phyloP scores from a whole-genome alignment of 92 coral and sea anemone species.

The Actinostola sp. region DNA sequence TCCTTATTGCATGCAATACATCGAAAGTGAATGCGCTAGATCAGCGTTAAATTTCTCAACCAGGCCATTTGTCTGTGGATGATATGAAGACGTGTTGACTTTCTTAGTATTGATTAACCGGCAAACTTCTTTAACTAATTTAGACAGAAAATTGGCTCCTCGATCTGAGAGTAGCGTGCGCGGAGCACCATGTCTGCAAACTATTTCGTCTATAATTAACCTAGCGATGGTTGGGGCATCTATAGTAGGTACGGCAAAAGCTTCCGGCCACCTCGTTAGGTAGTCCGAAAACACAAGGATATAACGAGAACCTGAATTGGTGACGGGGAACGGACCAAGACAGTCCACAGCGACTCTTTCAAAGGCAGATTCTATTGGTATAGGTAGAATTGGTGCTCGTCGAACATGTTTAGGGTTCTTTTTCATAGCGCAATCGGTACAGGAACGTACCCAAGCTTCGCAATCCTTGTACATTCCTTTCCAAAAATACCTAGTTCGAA shows the following conservation, averaged over 20 bases:
- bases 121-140: slow-evolving; percentile 56
- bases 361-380: slow-evolving; percentile 36
- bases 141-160: slow-evolving; percentile 40
- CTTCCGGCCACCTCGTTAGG: slow-evolving; percentile 70
- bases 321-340: slow-evolving; percentile 63
- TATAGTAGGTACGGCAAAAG: slow-evolving; percentile 50
- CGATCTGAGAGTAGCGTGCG: slow-evolving; percentile 49
- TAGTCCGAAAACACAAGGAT: slow-evolving; percentile 60
- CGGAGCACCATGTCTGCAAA: no score
- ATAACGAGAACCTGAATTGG: slow-evolving; percentile 58
- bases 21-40: slow-evolving; percentile 34
- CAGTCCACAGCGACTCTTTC: slow-evolving; percentile 30
- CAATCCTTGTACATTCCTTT: slow-evolving; percentile 61
- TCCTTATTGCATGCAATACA: slow-evolving; percentile 23
- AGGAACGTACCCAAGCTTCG: slow-evolving; percentile 38
- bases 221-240: slow-evolving; percentile 53
- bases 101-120: slow-evolving; percentile 42
- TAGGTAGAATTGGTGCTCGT: slow-evolving; percentile 36
- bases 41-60: slow-evolving; percentile 23
- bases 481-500: slow-evolving; percentile 58
- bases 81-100: slow-evolving; percentile 55
- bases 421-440: slow-evolving; percentile 32
- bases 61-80: slow-evolving; percentile 46
- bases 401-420: slow-evolving; percentile 19
- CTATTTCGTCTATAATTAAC: no score